Percentiles rank a stretch among this genome's conserved stretches.
These are phyloP conservation scores for Cossypha niveicapilla DNA, from an alignment of 2,797 vertebrate genomes.

Conservation along the genomic window DNA sequence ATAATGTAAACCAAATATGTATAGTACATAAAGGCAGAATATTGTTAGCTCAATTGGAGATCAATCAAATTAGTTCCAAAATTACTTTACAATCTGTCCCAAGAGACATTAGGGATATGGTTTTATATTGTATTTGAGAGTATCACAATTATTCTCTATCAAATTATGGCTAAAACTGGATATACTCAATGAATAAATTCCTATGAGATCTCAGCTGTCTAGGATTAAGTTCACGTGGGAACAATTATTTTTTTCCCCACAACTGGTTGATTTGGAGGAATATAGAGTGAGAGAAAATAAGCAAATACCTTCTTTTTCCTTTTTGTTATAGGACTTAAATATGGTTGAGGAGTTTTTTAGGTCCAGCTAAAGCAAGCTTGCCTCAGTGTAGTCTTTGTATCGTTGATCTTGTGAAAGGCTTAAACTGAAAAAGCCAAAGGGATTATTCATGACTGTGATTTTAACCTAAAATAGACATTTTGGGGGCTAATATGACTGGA, in stretches of 20 bases:
- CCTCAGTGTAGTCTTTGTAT: not conserved
- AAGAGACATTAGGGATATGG: not conserved
- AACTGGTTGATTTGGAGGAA: not conserved
- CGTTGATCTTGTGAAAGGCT: not conserved
- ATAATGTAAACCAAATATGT: not conserved
- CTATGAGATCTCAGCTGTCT: not conserved
- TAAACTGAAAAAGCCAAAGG: not conserved
- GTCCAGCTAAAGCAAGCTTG: not conserved
- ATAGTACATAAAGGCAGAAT: not conserved
- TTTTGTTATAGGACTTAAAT: not conserved
- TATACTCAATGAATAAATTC: not conserved
- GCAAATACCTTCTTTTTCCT: not conserved
- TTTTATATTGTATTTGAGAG: not conserved
- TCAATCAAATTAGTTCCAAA: not conserved
- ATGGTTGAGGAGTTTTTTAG: rapidly evolving
- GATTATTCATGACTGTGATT: not conserved
- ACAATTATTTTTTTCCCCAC: not conserved
- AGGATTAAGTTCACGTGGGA: not conserved
- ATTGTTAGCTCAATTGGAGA: not conserved
- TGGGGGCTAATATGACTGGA: not conserved
- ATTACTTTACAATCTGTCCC: not conserved
- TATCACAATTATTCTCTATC: not conserved
- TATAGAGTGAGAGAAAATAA: not conserved
- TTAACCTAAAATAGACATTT: not conserved
- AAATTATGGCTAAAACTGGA: not conserved